Evolutionary conservation across 1,140 invertebrate genomes (phyloP).

Genomic region (Pristionchus pacificus): DNA sequence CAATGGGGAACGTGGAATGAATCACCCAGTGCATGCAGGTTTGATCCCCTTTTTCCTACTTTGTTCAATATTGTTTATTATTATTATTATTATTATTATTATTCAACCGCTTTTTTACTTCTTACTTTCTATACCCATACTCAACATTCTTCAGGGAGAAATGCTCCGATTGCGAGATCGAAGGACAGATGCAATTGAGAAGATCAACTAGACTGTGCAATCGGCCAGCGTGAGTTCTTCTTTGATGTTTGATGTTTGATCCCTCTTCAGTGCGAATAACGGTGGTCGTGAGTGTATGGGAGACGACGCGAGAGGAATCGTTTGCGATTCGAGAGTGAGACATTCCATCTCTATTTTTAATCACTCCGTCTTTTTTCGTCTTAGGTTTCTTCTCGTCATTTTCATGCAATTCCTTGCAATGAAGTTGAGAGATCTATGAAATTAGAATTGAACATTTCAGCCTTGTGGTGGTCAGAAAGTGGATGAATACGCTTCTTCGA

Average conservation of each 20-base stretch:
- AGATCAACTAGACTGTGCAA: slow-evolving; percentile 32
- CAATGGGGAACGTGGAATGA: slow-evolving; percentile 37
- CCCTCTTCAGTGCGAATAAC: slow-evolving; percentile 36
- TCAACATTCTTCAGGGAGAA: slow-evolving; percentile 31
- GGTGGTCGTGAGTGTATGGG: slow-evolving; percentile 29
- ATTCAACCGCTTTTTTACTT: too few species aligned
- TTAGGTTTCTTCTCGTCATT: too few species aligned
- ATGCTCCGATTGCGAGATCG: slow-evolving; percentile 30
- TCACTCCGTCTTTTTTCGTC: too few species aligned
- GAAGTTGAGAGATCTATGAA: too few species aligned
- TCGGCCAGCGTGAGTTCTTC: slow-evolving; percentile 18
- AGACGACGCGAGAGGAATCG: slow-evolving; percentile 26
- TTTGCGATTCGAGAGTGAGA: slow-evolving; percentile 29
- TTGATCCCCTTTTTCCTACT: neutral
- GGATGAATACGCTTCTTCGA: slow-evolving; percentile 23
- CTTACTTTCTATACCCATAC: too few species aligned
- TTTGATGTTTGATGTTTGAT: neutral
- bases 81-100: too few species aligned
- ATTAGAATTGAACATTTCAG: too few species aligned
- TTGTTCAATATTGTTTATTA: too few species aligned
- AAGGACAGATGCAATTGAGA: slow-evolving; percentile 33
- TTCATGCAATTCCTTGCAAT: too few species aligned
- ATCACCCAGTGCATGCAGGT: slow-evolving; percentile 17
- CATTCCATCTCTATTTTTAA: neutral
- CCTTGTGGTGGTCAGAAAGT: slow-evolving; percentile 21